phyloP scores from a whole-genome alignment of 2,797 vertebrate species.

The Enteromius paludinosus region DNA sequence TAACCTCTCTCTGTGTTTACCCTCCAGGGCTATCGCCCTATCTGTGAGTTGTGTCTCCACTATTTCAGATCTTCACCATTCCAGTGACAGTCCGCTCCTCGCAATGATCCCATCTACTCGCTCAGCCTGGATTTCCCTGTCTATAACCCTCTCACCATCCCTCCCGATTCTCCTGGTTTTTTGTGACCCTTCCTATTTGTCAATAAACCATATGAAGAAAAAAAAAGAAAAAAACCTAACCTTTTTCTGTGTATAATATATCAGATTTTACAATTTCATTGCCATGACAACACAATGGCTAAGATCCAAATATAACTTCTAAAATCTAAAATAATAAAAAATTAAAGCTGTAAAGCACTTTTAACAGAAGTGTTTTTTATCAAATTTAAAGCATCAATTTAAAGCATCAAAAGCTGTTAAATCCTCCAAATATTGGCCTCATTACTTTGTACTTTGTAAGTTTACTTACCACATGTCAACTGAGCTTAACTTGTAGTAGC shows the following conservation, averaged over 20 bases:
- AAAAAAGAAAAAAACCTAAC: not conserved
- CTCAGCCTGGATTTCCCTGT: too few relatives aligned
- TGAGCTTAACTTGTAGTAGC: conserved; percentile 14
- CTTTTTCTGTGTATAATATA: not conserved
- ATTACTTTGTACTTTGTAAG: not conserved
- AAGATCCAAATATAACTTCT: not conserved
- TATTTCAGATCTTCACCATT: too few relatives aligned
- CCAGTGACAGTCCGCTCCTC: too few relatives aligned
- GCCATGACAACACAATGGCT: not conserved
- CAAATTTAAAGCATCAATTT: not conserved
- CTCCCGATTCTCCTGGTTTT: too few relatives aligned
- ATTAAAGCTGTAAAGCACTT: not conserved
- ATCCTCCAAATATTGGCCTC: not conserved
- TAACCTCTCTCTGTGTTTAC: too few relatives aligned
- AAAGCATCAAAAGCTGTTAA: too few relatives aligned
- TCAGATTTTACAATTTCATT: not conserved
- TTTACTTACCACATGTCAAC: not conserved
- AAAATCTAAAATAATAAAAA: not conserved
- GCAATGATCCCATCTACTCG: too few relatives aligned
- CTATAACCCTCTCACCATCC: too few relatives aligned
- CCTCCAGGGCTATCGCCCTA: too few relatives aligned
- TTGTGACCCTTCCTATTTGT: too few relatives aligned
- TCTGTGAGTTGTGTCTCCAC: too few relatives aligned
- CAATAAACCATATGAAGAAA: too few relatives aligned
- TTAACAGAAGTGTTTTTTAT: not conserved